Evolutionary conservation across 2,797 vertebrate genomes (phyloP).

Genomic region (Etheostoma nigrum): DNA sequence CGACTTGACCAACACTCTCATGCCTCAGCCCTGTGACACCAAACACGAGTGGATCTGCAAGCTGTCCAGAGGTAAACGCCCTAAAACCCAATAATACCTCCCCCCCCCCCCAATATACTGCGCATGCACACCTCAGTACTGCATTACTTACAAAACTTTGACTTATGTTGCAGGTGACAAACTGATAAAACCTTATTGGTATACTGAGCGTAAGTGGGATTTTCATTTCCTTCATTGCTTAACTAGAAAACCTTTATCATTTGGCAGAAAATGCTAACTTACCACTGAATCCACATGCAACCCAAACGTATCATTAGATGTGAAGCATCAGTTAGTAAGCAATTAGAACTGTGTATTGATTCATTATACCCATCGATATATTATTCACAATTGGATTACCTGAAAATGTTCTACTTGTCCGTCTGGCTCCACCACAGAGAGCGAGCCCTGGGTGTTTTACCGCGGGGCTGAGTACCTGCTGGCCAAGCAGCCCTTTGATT

Average conservation of each 20-base stretch:
- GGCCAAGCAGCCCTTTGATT: slow-evolving; percentile 81
- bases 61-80: slow-evolving; percentile 87
- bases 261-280: not conserved
- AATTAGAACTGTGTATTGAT: not conserved
- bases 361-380: not conserved
- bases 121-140: not conserved
- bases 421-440: slow-evolving; percentile 69
- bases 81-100: no score
- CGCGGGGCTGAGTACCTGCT: slow-evolving; percentile 91
- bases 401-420: not conserved
- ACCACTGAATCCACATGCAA: no score
- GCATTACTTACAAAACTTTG: slow-evolving; percentile 19
- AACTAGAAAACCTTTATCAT: no score
- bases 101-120: not conserved
- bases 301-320: not conserved
- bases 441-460: slow-evolving; percentile 90
- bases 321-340: not conserved
- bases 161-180: slow-evolving; percentile 76
- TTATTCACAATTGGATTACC: not conserved
- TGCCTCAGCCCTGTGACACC: slow-evolving; percentile 86
- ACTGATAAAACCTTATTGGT: slow-evolving; percentile 86
- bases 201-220: slow-evolving; percentile 85
- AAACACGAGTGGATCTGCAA: slow-evolving; percentile 97
- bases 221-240: not conserved
- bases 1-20: slow-evolving; percentile 82